Conservation (phyloP, 2,113 vertebrate genomes). For the Dasyurus viverrinus region DNA sequence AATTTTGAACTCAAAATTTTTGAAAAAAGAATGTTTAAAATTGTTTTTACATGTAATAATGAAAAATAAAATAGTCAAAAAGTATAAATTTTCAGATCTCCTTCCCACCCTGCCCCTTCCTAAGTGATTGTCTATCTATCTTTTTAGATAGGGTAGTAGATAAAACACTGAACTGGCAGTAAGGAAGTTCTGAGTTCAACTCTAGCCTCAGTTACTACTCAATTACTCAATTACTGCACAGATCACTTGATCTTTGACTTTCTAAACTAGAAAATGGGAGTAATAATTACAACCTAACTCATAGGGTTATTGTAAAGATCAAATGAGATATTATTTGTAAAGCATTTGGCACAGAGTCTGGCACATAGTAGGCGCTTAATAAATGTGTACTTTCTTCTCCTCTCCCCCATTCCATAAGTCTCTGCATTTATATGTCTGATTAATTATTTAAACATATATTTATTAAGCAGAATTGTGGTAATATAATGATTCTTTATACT, state of each 20-base stretch:
- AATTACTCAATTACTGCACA: too few species aligned
- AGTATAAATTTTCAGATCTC: background rate
- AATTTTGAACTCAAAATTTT: background rate
- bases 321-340: background rate
- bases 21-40: background rate
- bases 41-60: background rate
- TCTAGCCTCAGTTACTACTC: background rate
- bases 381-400: background rate
- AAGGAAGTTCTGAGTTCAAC: background rate
- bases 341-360: background rate
- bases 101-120: background rate
- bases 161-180: background rate
- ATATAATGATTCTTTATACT: background rate
- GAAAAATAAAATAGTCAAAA: background rate
- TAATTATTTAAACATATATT: background rate
- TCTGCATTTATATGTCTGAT: background rate
- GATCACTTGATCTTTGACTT: background rate
- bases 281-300: background rate
- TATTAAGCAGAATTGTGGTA: background rate
- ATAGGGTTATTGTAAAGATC: background rate
- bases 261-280: background rate
- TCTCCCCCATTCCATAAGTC: background rate
- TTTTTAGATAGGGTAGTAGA: background rate
- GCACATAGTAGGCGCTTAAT: background rate
- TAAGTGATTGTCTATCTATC: background rate